Percentiles rank a stretch among this genome's conserved stretches.
Conservation (phyloP, 35 echinoderm and acorn worm genomes). For the Stichopus chloronotus region DNA sequence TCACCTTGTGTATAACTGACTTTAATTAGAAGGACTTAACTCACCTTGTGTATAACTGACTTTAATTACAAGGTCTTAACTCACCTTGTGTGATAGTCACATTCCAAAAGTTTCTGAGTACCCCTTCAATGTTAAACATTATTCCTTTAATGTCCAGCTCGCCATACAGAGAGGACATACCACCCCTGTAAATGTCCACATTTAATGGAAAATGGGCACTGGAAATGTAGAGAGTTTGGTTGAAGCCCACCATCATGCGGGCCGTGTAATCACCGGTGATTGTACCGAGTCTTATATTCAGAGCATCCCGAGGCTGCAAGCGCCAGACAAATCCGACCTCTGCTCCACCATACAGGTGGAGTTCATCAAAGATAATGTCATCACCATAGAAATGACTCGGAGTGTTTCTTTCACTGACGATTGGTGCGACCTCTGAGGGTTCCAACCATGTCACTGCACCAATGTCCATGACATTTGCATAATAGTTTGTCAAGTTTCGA, state of each 20-base stretch:
- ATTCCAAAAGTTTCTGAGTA: slow-evolving; percentile 77
- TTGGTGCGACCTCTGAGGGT: slow-evolving; percentile 56
- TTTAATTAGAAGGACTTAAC: too few relatives aligned
- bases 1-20: too few relatives aligned
- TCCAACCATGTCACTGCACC: slow-evolving; percentile 77
- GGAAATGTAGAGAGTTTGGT: slow-evolving; percentile 72
- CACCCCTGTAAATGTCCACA: slow-evolving; percentile 82
- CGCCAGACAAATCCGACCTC: slow-evolving; percentile 76
- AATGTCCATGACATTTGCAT: slow-evolving; percentile 27
- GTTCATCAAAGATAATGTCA: slow-evolving; percentile 81
- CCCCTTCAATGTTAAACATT: slow-evolving; percentile 84
- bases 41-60: too few relatives aligned
- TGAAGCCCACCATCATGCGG: slow-evolving; percentile 75
- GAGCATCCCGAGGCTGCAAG: slow-evolving; percentile 1
- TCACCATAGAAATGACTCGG: slow-evolving; percentile 71
- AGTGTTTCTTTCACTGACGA: slow-evolving; percentile 60
- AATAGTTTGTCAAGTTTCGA: slow-evolving; percentile 77
- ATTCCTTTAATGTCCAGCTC: slow-evolving; percentile 78
- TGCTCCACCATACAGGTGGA: slow-evolving; percentile 84
- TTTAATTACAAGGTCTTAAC: neutral
- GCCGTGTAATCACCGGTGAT: slow-evolving; percentile 77
- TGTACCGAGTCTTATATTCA: slow-evolving; percentile 74
- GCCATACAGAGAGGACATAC: slow-evolving; percentile 75
- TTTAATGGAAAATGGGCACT: slow-evolving; percentile 76
- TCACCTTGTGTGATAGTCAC: slow-evolving; percentile 87